A percentile compares a stretch with the other conserved stretches of the same genome.
phyloP scores from a whole-genome alignment of 2,888 invertebrate genomes.

The Thera britannica region DNA sequence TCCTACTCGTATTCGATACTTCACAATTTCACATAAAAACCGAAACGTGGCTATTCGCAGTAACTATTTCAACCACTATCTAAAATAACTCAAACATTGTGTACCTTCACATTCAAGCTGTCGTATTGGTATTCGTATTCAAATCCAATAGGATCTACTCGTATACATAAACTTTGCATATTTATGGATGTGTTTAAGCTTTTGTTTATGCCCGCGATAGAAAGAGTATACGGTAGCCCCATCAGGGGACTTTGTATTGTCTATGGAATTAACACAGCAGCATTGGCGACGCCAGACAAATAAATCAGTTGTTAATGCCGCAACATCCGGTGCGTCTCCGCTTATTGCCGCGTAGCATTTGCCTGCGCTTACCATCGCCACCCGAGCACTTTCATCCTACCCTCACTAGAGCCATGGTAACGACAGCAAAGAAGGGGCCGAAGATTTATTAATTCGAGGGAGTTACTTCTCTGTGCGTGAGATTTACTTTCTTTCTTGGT shows the following conservation, averaged over 20 bases:
- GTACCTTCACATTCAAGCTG: constrained; percentile 39
- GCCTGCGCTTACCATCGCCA: constrained; percentile 59
- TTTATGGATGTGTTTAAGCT: constrained; percentile 56
- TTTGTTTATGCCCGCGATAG: constrained; percentile 51
- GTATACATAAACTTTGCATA: constrained; percentile 60
- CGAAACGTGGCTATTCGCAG: constrained; percentile 20
- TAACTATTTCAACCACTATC: constrained; percentile 30
- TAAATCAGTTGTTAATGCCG: constrained; percentile 81
- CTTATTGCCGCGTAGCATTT: constrained; percentile 63
- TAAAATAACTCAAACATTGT: constrained; percentile 33
- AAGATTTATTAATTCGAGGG: constrained; percentile 72
- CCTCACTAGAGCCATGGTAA: constrained; percentile 48
- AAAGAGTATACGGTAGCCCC: constrained; percentile 50
- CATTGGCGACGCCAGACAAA: constrained; percentile 75
- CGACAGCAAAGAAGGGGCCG: constrained; percentile 66
- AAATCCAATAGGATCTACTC: constrained; percentile 54
- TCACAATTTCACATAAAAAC: constrained; percentile 31
- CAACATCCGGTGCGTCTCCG: constrained; percentile 78
- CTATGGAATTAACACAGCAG: constrained; percentile 69
- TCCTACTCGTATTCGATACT: constrained; percentile 32
- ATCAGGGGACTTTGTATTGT: constrained; percentile 65
- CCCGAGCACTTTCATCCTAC: constrained; percentile 29
- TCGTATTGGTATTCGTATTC: constrained; percentile 54
- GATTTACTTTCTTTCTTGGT: constrained; percentile 39
- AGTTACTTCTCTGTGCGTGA: constrained; percentile 59